Base-by-base conservation (phyloP, 2,113 vertebrate species). In the Ictidomys tridecemlineatus region DNA sequence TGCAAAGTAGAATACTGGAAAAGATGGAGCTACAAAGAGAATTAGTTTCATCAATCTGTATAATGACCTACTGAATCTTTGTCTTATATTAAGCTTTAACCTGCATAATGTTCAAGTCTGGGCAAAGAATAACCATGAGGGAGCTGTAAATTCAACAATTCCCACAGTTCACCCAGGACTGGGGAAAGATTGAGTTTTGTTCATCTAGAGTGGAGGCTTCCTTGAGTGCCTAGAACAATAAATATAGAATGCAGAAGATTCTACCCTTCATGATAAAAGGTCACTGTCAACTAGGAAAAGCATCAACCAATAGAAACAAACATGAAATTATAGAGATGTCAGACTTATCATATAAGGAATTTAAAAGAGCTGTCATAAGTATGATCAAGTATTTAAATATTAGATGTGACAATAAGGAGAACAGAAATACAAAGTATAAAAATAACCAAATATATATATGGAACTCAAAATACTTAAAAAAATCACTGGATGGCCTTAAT, bases 351-450 rank as follows among this genome's bases (percentile, higher is more conserved):
- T n/a, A 56, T 26, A 92, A 96, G 12, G 6, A 89, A 34, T 88
- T 94, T 77, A 28, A 85, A 85, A 92, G 8, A 85, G 39, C 53
- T 76, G 26, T 58, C 28, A 67, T 48, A 87, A 95, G 37, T 56
- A 72, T 42, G 5, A 58, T 76, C 24, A 76, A 82, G 1, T 34
- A 82, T 76, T 92, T 67, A 61, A 92, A 86, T n/a, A 42, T 1
- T 92, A 94, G 73, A 90, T 1, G 42, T 42, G 20, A 90, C n/a
- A 7, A 56, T 70, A 79, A 86, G 26, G 4, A 77, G 85, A 45
- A 80, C 26, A 95, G 24, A 93, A 93, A 80, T 74, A 39, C 4
- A 83, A 93, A 79, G 70, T 67, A 79, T 18, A 90, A 85, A 67
- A 92, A 89, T 12, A 85, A 87, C 14, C 74, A 63, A 89, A 74